Evolutionary conservation across 1,140 invertebrate species (phyloP).

Genomic region (Leucophenga varia): DNA sequence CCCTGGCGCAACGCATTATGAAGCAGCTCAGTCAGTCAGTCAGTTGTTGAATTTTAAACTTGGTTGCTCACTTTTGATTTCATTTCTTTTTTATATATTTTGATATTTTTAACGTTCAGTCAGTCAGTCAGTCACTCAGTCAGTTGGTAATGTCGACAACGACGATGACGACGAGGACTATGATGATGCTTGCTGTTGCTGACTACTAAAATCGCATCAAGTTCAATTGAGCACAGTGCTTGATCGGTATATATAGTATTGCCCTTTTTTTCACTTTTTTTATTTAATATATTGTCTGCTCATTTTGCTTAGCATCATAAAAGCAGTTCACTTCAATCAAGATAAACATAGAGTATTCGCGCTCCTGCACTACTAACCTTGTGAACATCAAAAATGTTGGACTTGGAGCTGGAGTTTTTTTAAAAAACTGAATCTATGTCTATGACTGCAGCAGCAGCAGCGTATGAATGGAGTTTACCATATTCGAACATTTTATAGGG

Average conservation of each 20-base stretch:
- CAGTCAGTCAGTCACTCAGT: conserved; percentile 33
- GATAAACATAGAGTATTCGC: conserved; percentile 19
- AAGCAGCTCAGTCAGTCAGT: neutral
- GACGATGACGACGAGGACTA: no score
- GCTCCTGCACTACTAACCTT: conserved; percentile 10
- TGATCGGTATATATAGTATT: neutral
- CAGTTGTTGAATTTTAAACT: neutral
- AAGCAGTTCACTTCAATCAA: conserved; percentile 9
- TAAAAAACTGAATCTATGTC: no score
- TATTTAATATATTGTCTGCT: no score
- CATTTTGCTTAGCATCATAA: neutral
- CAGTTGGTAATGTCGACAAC: neutral
- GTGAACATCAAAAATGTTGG: no score
- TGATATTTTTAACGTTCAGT: no score
- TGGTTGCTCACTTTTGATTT: no score
- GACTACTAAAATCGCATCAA: neutral
- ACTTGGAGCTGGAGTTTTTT: no score
- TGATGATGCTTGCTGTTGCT: conserved; percentile 5
- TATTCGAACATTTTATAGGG: no score
- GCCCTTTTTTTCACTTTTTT: no score
- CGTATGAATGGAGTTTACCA: no score
- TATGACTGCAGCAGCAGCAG: no score
- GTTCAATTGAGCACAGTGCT: conserved; percentile 9
- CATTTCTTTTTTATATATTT: no score
- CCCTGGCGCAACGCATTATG: neutral